Percentiles rank a stretch among this genome's conserved stretches.
These are phyloP conservation scores for Phlogophora meticulosa DNA, from an alignment of 2,888 invertebrate species.

Conservation along the genomic window DNA sequence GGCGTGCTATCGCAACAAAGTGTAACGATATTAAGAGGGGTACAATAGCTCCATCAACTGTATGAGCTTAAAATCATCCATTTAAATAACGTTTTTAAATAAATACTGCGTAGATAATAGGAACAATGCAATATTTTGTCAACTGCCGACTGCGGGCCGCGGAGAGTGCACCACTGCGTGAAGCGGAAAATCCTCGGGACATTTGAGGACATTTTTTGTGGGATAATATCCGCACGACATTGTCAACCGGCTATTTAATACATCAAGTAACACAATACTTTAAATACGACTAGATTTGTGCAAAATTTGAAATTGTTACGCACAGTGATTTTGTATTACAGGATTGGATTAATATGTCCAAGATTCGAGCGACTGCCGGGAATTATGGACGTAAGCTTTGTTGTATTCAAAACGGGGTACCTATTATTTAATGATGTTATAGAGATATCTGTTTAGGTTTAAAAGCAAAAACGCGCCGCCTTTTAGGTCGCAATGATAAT, in stretches of 20 bases:
- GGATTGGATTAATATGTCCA: conserved; percentile 86
- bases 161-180: conserved; percentile 89
- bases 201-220: conserved; percentile 91
- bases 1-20: conserved; percentile 71
- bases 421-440: conserved; percentile 55
- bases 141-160: conserved; percentile 88
- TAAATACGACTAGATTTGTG: conserved; percentile 91
- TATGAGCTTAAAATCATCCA: conserved; percentile 90
- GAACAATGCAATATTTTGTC: conserved; percentile 91
- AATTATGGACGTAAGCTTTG: conserved; percentile 44
- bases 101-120: conserved; percentile 90
- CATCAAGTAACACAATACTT: conserved; percentile 90
- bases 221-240: conserved; percentile 91
- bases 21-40: conserved; percentile 83
- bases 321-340: conserved; percentile 84
- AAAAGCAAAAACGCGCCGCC: conserved; percentile 14
- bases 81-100: conserved; percentile 91
- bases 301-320: conserved; percentile 90
- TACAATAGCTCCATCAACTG: conserved; percentile 87
- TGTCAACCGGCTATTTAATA: conserved; percentile 91
- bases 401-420: conserved; percentile 35
- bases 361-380: conserved; percentile 61
- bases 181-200: conserved; percentile 91
- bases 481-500: conserved; percentile 24
- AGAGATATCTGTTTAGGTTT: conserved; percentile 43